Conservation (phyloP, 1,140 invertebrate genomes). For the Drosophila albomicans region DNA sequence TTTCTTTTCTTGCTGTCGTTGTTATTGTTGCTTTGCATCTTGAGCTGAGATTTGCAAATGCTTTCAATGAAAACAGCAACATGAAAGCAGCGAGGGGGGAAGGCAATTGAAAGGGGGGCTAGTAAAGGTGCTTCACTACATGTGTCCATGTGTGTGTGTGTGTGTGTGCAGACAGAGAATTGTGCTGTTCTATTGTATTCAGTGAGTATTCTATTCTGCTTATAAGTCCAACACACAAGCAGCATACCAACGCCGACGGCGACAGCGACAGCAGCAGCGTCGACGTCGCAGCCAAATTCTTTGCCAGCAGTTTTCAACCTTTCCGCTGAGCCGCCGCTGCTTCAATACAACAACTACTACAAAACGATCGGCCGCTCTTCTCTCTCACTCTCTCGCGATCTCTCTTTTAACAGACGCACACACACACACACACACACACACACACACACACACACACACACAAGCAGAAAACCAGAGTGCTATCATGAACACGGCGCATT, state of each 20-base stretch:
- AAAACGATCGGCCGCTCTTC: slow-evolving; percentile 49
- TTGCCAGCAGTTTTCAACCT: slow-evolving; percentile 63
- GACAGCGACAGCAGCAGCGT: slow-evolving; percentile 21
- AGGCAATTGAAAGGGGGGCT: not conserved
- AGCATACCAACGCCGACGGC: slow-evolving; percentile 40
- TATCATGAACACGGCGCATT: slow-evolving; percentile 70
- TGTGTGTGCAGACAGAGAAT: slow-evolving; percentile 16
- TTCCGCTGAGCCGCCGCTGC: slow-evolving; percentile 47
- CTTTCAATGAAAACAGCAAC: slow-evolving; percentile 12
- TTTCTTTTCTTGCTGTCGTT: slow-evolving; percentile 22
- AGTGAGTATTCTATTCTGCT: slow-evolving; percentile 41
- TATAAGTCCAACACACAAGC: slow-evolving; percentile 30
- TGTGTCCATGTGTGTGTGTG: slow-evolving; percentile 17
- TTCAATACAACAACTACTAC: slow-evolving; percentile 27
- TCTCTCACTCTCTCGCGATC: slow-evolving; percentile 24
- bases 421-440: slow-evolving; percentile 7
- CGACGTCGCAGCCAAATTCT: slow-evolving; percentile 57
- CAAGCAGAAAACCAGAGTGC: slow-evolving; percentile 19
- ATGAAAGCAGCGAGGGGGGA: slow-evolving; percentile 6
- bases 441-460: slow-evolving; percentile 13
- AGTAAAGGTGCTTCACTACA: slow-evolving; percentile 25
- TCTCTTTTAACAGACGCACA: slow-evolving; percentile 24
- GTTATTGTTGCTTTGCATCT: slow-evolving; percentile 16
- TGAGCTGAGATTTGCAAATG: slow-evolving; percentile 39
- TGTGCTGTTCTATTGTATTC: slow-evolving; percentile 48